These are phyloP conservation scores for Aporophyla nigra DNA, from an alignment of 2,888 invertebrate genomes.

Conservation along the genomic window DNA sequence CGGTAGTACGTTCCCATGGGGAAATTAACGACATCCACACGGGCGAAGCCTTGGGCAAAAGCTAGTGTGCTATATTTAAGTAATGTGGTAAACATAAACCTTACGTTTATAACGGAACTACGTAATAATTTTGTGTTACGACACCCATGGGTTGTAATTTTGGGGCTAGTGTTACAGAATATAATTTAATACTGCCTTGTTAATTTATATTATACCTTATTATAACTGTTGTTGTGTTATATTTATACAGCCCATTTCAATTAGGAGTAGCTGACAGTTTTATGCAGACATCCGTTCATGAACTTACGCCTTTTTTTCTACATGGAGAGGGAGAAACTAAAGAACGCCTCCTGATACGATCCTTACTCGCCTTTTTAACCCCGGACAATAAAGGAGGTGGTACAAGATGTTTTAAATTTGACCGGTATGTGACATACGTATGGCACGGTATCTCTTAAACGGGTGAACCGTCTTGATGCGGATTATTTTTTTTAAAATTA, in stretches of 20 bases:
- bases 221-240: neutral
- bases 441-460: too few species aligned
- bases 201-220: conserved; percentile 3
- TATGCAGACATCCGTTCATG: too few species aligned
- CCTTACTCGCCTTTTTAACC: too few species aligned
- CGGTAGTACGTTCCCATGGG: too few species aligned
- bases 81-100: neutral
- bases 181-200: neutral
- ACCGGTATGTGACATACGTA: too few species aligned
- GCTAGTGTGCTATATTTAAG: neutral
- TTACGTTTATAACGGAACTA: neutral
- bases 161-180: neutral
- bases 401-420: too few species aligned
- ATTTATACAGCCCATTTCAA: neutral
- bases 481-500: too few species aligned
- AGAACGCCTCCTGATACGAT: neutral
- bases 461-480: too few species aligned
- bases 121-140: conserved; percentile 15
- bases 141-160: conserved; percentile 7
- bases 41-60: too few species aligned
- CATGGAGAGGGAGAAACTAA: neutral
- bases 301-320: neutral
- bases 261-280: too few species aligned
- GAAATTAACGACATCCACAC: too few species aligned
- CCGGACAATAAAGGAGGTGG: too few species aligned